A percentile compares a stretch with the other conserved stretches of the same genome.
Conservation (phyloP, 1,140 invertebrate genomes). For the Triops cancriformis region DNA sequence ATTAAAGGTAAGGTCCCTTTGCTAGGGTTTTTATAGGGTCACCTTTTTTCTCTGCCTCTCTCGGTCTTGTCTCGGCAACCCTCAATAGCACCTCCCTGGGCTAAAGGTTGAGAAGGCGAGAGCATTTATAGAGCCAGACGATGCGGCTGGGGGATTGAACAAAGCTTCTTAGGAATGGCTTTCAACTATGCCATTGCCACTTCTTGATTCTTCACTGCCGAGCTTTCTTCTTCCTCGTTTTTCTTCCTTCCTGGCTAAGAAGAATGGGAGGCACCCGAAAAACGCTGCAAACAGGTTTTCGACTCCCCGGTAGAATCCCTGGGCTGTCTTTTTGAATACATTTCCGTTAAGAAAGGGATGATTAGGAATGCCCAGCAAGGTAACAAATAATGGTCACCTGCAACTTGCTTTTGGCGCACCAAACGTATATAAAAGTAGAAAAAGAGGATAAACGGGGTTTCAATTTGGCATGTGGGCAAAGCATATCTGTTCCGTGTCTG, state of each 20-base stretch:
- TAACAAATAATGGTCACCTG: not conserved
- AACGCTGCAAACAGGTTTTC: not conserved
- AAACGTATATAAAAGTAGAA: not conserved
- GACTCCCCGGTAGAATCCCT: not conserved
- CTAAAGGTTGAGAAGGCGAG: not conserved
- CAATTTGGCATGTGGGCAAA: not conserved
- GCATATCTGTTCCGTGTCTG: not conserved
- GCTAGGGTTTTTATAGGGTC: conserved; percentile 1
- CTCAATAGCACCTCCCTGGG: conserved; percentile 6
- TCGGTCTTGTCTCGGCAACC: not conserved
- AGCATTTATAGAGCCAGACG: conserved; percentile 5
- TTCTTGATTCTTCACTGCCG: conserved; percentile 5
- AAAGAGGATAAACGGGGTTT: not conserved
- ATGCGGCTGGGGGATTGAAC: not conserved
- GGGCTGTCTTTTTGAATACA: not conserved
- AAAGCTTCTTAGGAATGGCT: conserved; percentile 10
- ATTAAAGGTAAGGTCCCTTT: not conserved
- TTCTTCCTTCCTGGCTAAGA: not conserved
- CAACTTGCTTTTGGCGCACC: not conserved
- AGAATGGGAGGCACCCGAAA: conserved; percentile 1
- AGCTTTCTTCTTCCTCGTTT: not conserved
- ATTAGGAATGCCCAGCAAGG: not conserved
- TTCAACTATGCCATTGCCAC: conserved; percentile 13
- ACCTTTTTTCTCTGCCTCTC: not conserved
- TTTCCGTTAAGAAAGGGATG: conserved; percentile 5